Conservation (phyloP, 1,140 invertebrate species). For the Plutomurus gul region DNA sequence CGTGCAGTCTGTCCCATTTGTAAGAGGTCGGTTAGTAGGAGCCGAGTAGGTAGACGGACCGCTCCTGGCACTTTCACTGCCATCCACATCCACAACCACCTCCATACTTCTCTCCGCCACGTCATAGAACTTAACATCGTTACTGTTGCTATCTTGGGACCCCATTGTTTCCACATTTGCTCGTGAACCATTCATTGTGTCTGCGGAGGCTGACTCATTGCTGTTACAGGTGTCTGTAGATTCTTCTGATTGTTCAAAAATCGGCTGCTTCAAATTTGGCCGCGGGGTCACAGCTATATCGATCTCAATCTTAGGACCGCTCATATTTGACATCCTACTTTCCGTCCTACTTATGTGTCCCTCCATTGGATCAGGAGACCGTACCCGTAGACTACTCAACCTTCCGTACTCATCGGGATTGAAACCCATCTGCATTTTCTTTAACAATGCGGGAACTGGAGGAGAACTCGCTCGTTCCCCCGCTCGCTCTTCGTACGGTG, state of each 20-base stretch:
- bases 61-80: neutral
- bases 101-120: neutral
- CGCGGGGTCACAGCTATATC: constrained; percentile 35
- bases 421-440: constrained; percentile 46
- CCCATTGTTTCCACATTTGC: neutral
- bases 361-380: neutral
- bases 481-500: too few species aligned
- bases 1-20: neutral
- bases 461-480: constrained; percentile 28
- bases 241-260: neutral
- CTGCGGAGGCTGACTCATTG: neutral
- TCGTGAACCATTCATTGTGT: neutral
- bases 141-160: neutral
- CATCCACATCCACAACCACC: neutral
- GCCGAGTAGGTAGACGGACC: neutral
- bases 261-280: neutral
- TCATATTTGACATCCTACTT: neutral
- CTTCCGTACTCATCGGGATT: constrained; percentile 33
- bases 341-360: neutral
- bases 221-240: neutral
- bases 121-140: neutral
- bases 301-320: constrained; percentile 31
- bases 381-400: neutral
- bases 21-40: neutral
- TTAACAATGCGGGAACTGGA: constrained; percentile 46